Evolutionary conservation across 92 coral and sea anemone genomes (phyloP).

Genomic region (Chrysogorgia sp.): DNA sequence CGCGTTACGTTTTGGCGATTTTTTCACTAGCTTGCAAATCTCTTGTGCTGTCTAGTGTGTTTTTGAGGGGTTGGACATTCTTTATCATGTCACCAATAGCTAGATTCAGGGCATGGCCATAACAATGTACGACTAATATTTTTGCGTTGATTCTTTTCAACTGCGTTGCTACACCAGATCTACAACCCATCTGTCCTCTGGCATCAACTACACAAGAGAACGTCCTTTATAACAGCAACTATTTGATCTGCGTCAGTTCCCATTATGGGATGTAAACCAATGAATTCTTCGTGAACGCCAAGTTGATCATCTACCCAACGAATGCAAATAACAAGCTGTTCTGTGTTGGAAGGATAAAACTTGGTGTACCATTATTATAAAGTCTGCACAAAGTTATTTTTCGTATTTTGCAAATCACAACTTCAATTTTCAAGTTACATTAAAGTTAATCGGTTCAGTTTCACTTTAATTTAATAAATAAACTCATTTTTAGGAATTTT

Average conservation of each 20-base stretch:
- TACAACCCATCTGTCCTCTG: constrained; percentile 54
- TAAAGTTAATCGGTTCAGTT: too few species aligned
- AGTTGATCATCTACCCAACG: constrained; percentile 55
- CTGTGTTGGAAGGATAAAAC: constrained; percentile 60
- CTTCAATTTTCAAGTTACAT: too few species aligned
- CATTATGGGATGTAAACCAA: too few species aligned
- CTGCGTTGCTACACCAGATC: constrained; percentile 59
- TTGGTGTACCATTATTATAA: too few species aligned
- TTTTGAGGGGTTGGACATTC: constrained; percentile 48
- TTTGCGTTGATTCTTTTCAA: constrained; percentile 53
- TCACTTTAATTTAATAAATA: too few species aligned
- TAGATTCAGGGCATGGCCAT: too few species aligned
- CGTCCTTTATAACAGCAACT: constrained; percentile 33
- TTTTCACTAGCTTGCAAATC: too few species aligned
- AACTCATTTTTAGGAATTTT: too few species aligned
- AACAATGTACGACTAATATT: constrained; percentile 52
- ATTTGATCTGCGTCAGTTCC: too few species aligned
- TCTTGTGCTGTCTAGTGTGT: constrained; percentile 56
- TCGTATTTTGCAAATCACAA: too few species aligned
- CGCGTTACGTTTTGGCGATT: constrained; percentile 43
- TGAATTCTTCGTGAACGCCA: constrained; percentile 46
- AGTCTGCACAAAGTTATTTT: too few species aligned
- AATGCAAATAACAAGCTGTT: constrained; percentile 55
- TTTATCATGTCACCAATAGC: too few species aligned
- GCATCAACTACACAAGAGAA: constrained; percentile 33